Evolutionary conservation across 2,113 vertebrate genomes (phyloP).

Genomic region (Lepisosteus osseus): DNA sequence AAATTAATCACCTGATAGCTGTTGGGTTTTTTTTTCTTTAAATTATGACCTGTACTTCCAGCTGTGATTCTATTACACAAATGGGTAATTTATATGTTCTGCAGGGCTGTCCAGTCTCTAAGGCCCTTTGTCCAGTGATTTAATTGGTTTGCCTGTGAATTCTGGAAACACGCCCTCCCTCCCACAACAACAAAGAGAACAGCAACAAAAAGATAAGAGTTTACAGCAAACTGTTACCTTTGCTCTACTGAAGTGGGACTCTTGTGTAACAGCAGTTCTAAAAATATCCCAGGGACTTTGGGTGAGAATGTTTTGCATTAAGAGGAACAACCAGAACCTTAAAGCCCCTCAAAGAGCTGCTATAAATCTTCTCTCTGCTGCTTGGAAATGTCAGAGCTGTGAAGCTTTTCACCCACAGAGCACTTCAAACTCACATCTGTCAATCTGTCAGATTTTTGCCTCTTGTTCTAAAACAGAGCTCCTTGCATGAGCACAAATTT

Average conservation of each 20-base stretch:
- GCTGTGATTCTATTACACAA: slow-evolving; percentile 42
- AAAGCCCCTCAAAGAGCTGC: slow-evolving; percentile 23
- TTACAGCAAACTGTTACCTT: slow-evolving; percentile 42
- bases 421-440: slow-evolving; percentile 7
- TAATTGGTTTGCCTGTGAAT: slow-evolving; percentile 35
- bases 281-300: slow-evolving; percentile 46
- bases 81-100: slow-evolving; percentile 41
- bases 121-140: slow-evolving; percentile 36
- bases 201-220: slow-evolving; percentile 26
- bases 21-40: slow-evolving; percentile 12
- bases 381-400: neutral
- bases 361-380: slow-evolving; percentile 26
- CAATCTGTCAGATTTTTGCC: neutral
- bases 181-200: slow-evolving; percentile 19
- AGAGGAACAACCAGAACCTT: slow-evolving; percentile 25
- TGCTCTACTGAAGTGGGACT: slow-evolving; percentile 29
- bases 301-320: slow-evolving; percentile 42
- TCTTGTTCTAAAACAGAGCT: neutral
- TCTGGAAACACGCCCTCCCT: slow-evolving; percentile 19
- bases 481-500: neutral
- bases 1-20: slow-evolving; percentile 38
- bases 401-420: neutral
- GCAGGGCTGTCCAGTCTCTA: slow-evolving; percentile 8
- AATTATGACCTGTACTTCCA: slow-evolving; percentile 27
- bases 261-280: slow-evolving; percentile 50